Conservation (phyloP, 1,140 invertebrate genomes). For the Grapholita molesta region DNA sequence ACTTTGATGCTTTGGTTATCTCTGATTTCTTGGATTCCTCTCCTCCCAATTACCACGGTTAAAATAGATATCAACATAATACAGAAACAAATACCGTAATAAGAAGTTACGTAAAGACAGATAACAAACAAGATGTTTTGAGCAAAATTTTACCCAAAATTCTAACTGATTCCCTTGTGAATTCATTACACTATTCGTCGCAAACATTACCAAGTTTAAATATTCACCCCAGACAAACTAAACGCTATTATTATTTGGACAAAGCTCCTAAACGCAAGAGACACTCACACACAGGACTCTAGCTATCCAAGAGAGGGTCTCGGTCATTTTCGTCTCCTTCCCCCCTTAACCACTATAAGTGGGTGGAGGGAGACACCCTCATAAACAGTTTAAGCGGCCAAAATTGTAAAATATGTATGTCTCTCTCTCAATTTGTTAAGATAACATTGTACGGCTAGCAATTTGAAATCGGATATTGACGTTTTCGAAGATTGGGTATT, state of each 20-base stretch:
- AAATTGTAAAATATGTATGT: slow-evolving; percentile 69
- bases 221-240: slow-evolving; percentile 32
- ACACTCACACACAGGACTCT: slow-evolving; percentile 47
- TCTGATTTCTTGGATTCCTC: too few species aligned
- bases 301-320: slow-evolving; percentile 67
- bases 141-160: not conserved
- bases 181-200: not conserved
- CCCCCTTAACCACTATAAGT: slow-evolving; percentile 50
- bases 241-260: slow-evolving; percentile 47
- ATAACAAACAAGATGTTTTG: too few species aligned
- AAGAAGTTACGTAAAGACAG: too few species aligned
- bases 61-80: too few species aligned
- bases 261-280: slow-evolving; percentile 49
- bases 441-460: slow-evolving; percentile 50
- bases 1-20: too few species aligned
- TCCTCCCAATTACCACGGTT: too few species aligned
- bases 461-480: not conserved
- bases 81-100: too few species aligned
- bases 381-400: slow-evolving; percentile 68
- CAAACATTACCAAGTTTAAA: slow-evolving; percentile 14
- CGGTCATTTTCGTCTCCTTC: slow-evolving; percentile 57
- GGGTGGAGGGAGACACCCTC: slow-evolving; percentile 29
- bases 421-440: slow-evolving; percentile 67
- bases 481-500: slow-evolving; percentile 12
- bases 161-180: not conserved